Percentiles rank a stretch among this genome's conserved stretches.
Evolutionary conservation across 2,797 vertebrate genomes (phyloP).

Genomic region (Chanos chanos): DNA sequence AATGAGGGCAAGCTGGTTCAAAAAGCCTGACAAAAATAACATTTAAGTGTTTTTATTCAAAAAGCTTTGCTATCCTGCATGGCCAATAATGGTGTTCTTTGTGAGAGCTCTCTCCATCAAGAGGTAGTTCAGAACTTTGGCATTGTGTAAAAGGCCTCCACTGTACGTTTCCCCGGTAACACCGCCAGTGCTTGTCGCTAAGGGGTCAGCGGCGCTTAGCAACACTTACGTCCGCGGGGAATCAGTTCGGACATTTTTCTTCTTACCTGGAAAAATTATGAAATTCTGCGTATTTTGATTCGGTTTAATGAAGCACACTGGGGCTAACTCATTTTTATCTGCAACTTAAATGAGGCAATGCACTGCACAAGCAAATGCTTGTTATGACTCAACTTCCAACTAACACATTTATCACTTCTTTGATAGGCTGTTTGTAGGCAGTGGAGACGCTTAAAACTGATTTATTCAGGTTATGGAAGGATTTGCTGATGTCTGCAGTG

Average conservation of each 20-base stretch:
- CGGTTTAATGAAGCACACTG: background rate
- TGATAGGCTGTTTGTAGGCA: constrained; percentile 3
- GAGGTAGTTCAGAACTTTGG: constrained; percentile 55
- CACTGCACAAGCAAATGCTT: constrained; percentile 15
- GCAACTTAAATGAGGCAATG: background rate
- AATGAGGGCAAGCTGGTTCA: constrained; percentile 52
- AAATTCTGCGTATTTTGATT: constrained; percentile 18
- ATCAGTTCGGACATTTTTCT: constrained; percentile 44
- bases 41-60: constrained; percentile 56
- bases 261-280: constrained; percentile 7
- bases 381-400: constrained; percentile 14
- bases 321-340: background rate
- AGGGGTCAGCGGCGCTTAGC: constrained; percentile 64
- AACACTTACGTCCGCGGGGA: constrained; percentile 47
- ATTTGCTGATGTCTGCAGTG: constrained; percentile 37
- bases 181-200: constrained; percentile 50
- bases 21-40: constrained; percentile 49
- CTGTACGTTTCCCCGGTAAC: constrained; percentile 62
- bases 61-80: constrained; percentile 45
- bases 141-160: constrained; percentile 50
- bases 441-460: constrained; percentile 27
- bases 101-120: constrained; percentile 60
- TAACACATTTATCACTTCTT: constrained; percentile 20
- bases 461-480: constrained; percentile 22
- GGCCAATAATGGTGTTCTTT: constrained; percentile 54